A percentile compares a stretch with the other conserved stretches of the same genome.
These are phyloP conservation scores for Penaeus monodon DNA, from an alignment of 2,888 invertebrate genomes.

Conservation along the genomic window DNA sequence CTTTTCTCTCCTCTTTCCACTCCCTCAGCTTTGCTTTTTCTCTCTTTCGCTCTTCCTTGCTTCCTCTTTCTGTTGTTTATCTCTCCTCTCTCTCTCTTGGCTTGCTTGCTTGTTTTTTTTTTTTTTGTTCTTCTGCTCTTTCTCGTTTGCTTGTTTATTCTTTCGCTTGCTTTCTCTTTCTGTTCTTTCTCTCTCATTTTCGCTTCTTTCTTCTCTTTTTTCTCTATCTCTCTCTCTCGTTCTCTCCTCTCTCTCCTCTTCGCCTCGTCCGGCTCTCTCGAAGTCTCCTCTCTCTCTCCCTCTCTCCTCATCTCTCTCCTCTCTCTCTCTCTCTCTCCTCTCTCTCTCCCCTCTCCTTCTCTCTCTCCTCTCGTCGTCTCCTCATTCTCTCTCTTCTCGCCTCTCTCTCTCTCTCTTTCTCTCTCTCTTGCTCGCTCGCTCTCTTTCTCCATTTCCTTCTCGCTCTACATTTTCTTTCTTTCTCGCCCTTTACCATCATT, in stretches of 20 bases:
- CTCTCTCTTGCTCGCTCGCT: background rate
- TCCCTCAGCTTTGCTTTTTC: too few relatives aligned
- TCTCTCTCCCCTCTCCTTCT: too few relatives aligned
- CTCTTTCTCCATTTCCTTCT: background rate
- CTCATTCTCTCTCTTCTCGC: constrained; percentile 21
- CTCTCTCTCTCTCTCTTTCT: constrained; percentile 11
- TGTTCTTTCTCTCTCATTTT: background rate
- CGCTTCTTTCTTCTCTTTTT: background rate
- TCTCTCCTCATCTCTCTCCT: too few relatives aligned
- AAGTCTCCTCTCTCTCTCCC: too few relatives aligned
- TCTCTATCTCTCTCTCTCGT: background rate
- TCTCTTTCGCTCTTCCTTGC: background rate
- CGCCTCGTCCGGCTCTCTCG: background rate
- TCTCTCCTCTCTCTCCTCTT: too few relatives aligned
- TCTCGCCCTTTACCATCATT: too few relatives aligned
- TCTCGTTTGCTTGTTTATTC: background rate
- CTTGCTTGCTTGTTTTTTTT: too few relatives aligned
- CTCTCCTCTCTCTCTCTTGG: background rate
- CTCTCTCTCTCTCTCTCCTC: too few relatives aligned
- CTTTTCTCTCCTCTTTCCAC: too few relatives aligned
- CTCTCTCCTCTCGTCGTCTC: too few relatives aligned
- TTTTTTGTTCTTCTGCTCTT: background rate
- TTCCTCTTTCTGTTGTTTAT: background rate
- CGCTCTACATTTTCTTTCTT: too few relatives aligned
- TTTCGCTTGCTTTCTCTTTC: background rate